These are phyloP conservation scores for Callosobruchus maculatus DNA, from an alignment of 2,888 invertebrate genomes.

Conservation along the genomic window DNA sequence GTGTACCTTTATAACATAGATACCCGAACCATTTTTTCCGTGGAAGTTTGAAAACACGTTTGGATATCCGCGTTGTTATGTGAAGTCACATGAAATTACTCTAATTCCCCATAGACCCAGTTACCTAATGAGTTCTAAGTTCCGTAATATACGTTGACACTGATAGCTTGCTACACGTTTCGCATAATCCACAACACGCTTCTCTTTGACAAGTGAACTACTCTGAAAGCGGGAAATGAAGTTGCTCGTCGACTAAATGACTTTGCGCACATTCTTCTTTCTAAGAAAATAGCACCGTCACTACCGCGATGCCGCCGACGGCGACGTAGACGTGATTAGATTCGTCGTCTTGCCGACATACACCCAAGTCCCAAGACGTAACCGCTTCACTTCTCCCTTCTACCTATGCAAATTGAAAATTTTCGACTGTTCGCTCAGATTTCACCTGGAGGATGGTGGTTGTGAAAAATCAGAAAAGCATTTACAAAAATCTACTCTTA, in stretches of 20 bases:
- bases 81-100: too few relatives aligned
- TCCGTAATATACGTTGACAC: background rate
- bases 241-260: background rate
- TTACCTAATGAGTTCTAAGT: too few relatives aligned
- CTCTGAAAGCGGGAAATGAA: background rate
- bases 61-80: too few relatives aligned
- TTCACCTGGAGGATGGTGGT: too few relatives aligned
- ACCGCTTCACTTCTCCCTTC: background rate
- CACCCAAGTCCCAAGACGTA: background rate
- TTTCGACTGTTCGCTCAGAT: background rate
- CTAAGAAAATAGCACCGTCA: background rate
- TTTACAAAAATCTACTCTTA: too few relatives aligned
- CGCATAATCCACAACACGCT: background rate
- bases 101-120: too few relatives aligned
- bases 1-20: too few relatives aligned
- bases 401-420: background rate
- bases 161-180: background rate
- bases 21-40: too few relatives aligned
- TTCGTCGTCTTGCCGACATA: background rate
- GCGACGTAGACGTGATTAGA: background rate
- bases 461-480: too few relatives aligned
- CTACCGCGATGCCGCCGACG: background rate
- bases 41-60: too few relatives aligned
- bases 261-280: background rate
- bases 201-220: background rate